Base-by-base conservation (phyloP, 2,888 invertebrate genomes). In the Apomyelois bistriatella region DNA sequence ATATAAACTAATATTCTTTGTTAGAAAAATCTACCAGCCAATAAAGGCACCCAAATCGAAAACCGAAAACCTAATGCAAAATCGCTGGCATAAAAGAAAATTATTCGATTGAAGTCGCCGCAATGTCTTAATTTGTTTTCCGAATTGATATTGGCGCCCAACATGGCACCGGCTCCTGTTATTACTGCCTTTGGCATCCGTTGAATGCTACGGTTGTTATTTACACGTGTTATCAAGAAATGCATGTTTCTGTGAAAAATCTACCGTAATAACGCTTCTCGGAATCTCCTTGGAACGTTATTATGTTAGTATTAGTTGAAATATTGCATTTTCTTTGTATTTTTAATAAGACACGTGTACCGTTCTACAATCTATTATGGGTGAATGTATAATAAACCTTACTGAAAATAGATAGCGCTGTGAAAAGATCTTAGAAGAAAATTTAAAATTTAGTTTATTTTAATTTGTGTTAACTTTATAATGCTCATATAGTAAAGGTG, bases 211-310 rank as follows among this genome's bases (percentile, higher is more conserved):
- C 46, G 32, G 46, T 15, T 46, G 32, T 32, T 65, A 65, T 65
- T 59, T 61, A 65, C 16, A 17, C 38, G 47, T 59, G 60, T 63
- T 58, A 57, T 46, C 54, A 55, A 54, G 49, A 50, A 49, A 52
- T 54, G 48, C 36, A 53, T 22, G 13, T 43, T 30, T 30, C 30
- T 43, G 30, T n/a, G 43, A 43, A 43, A 1, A 17, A 10, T 10
- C 9, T n/a, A n/a, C 22, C 13, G 30, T 43, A 43, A 43, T 43
- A 43, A 30, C 9, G 13, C 43, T 22, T 22, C 22, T 2, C 5
- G 2, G 22, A 22, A 22, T 5, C 13, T 43, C 13, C 43, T 30
- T 30, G 13, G 43, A 43, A 30, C 12, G 7, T 13, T 30, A 43
- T 43, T 30, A 0, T 43, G 42, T 22, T 38, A 7, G 13, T 38